Percentiles rank a stretch among this genome's conserved stretches.
Conservation (phyloP, 1,140 invertebrate species). For the Drosophila kepulauana region DNA sequence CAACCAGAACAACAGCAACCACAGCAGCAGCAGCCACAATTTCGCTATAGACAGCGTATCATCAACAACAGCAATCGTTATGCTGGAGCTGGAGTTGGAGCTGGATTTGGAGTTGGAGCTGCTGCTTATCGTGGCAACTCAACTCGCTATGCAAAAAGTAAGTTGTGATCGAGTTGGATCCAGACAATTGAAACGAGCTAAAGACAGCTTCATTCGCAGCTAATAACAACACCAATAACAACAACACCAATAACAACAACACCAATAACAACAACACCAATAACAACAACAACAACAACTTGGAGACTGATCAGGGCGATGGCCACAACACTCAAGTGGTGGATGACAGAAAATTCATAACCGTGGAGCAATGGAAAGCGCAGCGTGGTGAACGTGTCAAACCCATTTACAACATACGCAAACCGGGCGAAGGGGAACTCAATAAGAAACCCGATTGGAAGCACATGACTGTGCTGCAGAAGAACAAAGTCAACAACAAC, state of each 20-base stretch:
- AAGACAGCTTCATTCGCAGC: not conserved
- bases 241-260: not conserved
- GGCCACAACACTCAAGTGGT: slow-evolving; percentile 77
- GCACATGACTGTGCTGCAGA: slow-evolving; percentile 87
- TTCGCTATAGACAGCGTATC: slow-evolving; percentile 16
- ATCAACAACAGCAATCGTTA: slow-evolving; percentile 17
- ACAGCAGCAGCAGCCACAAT: slow-evolving; percentile 10
- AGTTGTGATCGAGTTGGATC: slow-evolving; percentile 93
- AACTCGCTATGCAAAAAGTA: slow-evolving; percentile 88
- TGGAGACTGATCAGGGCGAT: slow-evolving; percentile 23
- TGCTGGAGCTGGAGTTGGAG: not conserved
- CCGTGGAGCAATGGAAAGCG: slow-evolving; percentile 94
- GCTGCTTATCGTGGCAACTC: too few species aligned
- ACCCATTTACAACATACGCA: slow-evolving; percentile 93
- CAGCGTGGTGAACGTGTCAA: slow-evolving; percentile 89
- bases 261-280: slow-evolving; percentile 82
- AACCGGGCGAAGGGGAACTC: slow-evolving; percentile 95
- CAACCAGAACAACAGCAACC: slow-evolving; percentile 14
- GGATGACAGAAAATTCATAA: slow-evolving; percentile 91
- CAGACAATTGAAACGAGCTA: slow-evolving; percentile 91
- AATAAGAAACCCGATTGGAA: slow-evolving; percentile 91
- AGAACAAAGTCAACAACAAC: slow-evolving; percentile 18
- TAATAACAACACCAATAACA: slow-evolving; percentile 73
- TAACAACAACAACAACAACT: not conserved
- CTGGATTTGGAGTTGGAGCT: not conserved